A percentile compares a stretch with the other conserved stretches of the same genome.
phyloP scores from a whole-genome alignment of 2,113 vertebrate genomes.

The Pundamilia nyererei region DNA sequence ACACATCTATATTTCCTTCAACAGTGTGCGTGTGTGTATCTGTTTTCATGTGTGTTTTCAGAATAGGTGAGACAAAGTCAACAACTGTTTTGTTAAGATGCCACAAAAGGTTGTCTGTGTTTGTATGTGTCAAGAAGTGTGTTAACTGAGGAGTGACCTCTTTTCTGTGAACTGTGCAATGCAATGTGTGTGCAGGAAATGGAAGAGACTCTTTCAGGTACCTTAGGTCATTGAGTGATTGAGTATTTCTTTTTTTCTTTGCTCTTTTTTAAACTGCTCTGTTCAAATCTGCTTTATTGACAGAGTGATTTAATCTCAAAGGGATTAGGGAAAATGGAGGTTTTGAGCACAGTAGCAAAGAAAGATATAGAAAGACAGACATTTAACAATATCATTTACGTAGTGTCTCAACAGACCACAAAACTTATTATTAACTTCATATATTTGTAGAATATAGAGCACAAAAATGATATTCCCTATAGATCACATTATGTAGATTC shows the following conservation, averaged over 20 bases:
- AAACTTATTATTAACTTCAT: neutral
- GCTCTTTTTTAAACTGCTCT: neutral
- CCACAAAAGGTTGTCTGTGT: neutral
- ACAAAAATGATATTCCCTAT: neutral
- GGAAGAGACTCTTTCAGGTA: neutral
- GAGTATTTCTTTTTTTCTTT: neutral
- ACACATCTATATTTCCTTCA: conserved; percentile 19
- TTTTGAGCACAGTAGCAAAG: neutral
- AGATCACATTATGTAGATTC: neutral
- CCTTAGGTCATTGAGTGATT: neutral
- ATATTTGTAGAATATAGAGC: neutral
- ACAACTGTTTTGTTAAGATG: conserved; percentile 1
- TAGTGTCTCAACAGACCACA: neutral
- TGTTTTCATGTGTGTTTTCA: neutral
- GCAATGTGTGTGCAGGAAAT: neutral
- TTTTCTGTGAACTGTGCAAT: neutral
- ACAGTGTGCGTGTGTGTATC: neutral
- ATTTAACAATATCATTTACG: neutral
- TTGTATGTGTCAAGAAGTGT: neutral
- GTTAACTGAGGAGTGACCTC: conserved; percentile 35
- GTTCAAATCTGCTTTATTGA: neutral
- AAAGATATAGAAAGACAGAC: neutral
- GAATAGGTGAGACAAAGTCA: conserved; percentile 1
- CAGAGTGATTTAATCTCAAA: neutral
- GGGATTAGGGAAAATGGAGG: neutral